Conservation (phyloP, 1,140 invertebrate species). For the Cardiocondyla obscurior region DNA sequence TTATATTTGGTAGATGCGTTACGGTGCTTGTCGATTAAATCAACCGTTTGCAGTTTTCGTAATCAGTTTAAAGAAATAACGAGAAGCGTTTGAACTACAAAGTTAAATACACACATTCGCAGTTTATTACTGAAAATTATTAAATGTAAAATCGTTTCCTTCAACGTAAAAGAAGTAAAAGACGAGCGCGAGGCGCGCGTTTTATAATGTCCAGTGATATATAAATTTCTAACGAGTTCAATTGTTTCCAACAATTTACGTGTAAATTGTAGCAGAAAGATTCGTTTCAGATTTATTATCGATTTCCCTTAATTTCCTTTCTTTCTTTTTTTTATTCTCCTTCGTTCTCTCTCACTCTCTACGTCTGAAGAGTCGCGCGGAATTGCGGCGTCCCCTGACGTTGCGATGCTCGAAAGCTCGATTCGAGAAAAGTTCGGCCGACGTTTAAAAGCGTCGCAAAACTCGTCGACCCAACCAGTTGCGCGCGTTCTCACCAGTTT, state of each 20-base stretch:
- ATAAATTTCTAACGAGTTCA: not conserved
- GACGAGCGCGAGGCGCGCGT: too few species aligned
- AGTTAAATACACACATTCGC: too few species aligned
- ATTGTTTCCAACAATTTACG: not conserved
- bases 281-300: constrained; percentile 26
- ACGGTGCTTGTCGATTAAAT: too few species aligned
- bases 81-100: too few species aligned
- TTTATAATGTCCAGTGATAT: too few species aligned
- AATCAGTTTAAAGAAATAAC: too few species aligned
- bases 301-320: not conserved
- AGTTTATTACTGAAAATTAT: too few species aligned
- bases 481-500: constrained; percentile 55
- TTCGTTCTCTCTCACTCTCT: not conserved
- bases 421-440: constrained; percentile 50
- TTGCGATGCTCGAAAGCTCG: constrained; percentile 51
- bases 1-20: too few species aligned
- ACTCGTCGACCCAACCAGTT: constrained; percentile 50
- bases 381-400: constrained; percentile 59
- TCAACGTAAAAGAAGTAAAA: too few species aligned
- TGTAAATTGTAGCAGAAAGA: constrained; percentile 6
- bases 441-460: constrained; percentile 54
- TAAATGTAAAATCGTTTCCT: too few species aligned
- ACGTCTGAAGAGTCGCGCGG: constrained; percentile 53
- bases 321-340: not conserved
- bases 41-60: too few species aligned